These are phyloP conservation scores for Diadegma fenestrale DNA, from an alignment of 2,888 invertebrate genomes.

Conservation along the genomic window DNA sequence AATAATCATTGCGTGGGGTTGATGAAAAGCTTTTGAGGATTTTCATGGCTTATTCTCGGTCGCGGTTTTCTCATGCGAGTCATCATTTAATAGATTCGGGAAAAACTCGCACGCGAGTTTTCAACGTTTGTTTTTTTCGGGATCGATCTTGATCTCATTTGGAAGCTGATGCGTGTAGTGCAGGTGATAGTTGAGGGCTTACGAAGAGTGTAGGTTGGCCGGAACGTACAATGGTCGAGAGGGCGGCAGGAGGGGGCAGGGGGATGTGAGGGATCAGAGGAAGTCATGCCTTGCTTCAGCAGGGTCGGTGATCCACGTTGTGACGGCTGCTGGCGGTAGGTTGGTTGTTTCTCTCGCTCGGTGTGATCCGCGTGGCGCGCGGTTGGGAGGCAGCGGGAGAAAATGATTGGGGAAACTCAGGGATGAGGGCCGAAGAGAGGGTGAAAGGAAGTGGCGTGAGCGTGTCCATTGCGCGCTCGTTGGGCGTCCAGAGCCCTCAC, in stretches of 20 bases:
- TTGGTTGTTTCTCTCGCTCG: constrained; percentile 40
- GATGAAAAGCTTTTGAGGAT: too few species aligned
- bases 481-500: constrained; percentile 42
- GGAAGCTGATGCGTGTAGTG: neutral
- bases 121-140: neutral
- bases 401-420: constrained; percentile 35
- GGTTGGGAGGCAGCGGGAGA: constrained; percentile 16
- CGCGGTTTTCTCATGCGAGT: too few species aligned
- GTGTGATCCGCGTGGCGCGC: constrained; percentile 10
- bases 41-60: too few species aligned
- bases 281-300: constrained; percentile 35
- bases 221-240: neutral
- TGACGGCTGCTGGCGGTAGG: constrained; percentile 57
- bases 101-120: neutral
- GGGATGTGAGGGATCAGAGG: constrained; percentile 6
- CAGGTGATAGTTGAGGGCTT: neutral
- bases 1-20: too few species aligned
- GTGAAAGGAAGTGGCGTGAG: constrained; percentile 26
- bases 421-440: neutral
- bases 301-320: constrained; percentile 37
- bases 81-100: too few species aligned
- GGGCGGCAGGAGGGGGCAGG: neutral
- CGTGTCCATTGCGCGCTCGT: constrained; percentile 22
- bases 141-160: neutral
- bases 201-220: neutral